phyloP scores from a whole-genome alignment of 2,888 invertebrate genomes.

The Tachystola acroxantha region DNA sequence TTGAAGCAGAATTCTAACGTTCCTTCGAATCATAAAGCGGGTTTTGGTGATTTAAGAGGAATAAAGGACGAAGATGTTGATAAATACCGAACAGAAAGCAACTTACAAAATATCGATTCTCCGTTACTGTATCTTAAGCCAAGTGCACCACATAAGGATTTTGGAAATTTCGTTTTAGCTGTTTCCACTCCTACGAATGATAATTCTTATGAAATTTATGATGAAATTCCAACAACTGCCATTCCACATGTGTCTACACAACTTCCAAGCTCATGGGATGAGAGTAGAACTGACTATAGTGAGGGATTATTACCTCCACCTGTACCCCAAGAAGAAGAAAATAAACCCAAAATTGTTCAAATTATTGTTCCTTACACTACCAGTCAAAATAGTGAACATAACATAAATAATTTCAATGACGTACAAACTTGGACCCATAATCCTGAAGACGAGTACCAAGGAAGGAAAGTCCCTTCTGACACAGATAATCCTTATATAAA shows the following conservation, averaged over 20 bases:
- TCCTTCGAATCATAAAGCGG: constrained; percentile 46
- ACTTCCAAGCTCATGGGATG: constrained; percentile 38
- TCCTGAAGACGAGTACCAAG: constrained; percentile 55
- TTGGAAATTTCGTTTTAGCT: constrained; percentile 54
- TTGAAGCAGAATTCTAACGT: constrained; percentile 34
- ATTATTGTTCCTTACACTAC: constrained; percentile 90
- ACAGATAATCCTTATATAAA: constrained; percentile 34
- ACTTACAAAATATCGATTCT: constrained; percentile 75
- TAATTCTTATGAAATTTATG: constrained; percentile 65
- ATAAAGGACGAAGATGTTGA: constrained; percentile 62
- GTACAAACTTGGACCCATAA: constrained; percentile 48
- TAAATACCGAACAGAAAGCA: constrained; percentile 62
- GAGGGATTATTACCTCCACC: constrained; percentile 34
- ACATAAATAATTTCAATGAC: constrained; percentile 46
- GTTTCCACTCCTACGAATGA: constrained; percentile 41
- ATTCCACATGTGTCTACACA: constrained; percentile 30
- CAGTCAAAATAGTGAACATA: constrained; percentile 40
- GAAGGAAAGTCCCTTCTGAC: constrained; percentile 66
- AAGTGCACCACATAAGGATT: constrained; percentile 74
- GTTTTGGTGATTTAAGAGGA: constrained; percentile 63
- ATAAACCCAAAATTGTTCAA: constrained; percentile 83
- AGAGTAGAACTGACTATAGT: constrained; percentile 42
- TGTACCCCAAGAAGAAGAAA: constrained; percentile 36
- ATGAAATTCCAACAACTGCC: constrained; percentile 50
- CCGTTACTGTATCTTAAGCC: constrained; percentile 76